These are phyloP conservation scores for Mesocricetus auratus DNA, from an alignment of 2,113 vertebrate species.

Conservation along the genomic window DNA sequence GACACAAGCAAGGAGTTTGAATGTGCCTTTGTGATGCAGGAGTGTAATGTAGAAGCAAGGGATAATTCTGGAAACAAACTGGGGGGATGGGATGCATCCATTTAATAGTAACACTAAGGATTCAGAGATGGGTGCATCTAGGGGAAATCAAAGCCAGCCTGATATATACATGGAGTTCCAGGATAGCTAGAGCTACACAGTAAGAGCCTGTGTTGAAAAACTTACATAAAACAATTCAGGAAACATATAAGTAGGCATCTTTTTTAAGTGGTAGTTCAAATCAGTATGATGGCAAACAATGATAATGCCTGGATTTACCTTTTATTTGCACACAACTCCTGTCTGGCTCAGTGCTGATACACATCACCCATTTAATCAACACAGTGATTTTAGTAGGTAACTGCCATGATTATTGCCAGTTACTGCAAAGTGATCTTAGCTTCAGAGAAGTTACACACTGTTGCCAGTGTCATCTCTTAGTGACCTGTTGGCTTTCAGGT, in stretches of 20 bases:
- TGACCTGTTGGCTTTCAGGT: background rate
- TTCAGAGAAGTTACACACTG: background rate
- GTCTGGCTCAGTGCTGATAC: background rate
- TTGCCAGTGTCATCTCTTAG: background rate
- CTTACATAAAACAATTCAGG: background rate
- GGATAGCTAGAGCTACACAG: background rate
- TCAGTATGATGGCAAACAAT: background rate
- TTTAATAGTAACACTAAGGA: background rate
- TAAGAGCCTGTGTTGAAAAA: background rate
- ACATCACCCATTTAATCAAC: background rate
- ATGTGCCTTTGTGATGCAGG: background rate
- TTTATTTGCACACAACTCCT: background rate
- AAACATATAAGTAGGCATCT: background rate
- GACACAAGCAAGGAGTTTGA: background rate
- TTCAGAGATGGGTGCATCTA: background rate
- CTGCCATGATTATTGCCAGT: background rate
- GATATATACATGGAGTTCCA: background rate
- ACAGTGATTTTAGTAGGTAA: background rate
- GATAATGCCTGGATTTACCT: background rate
- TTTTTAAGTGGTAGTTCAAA: background rate
- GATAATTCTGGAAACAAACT: background rate
- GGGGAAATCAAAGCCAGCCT: background rate
- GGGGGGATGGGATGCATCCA: background rate
- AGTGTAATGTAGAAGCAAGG: background rate
- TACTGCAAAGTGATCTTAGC: conserved; percentile 21